Base-by-base conservation (phyloP, 2,797 vertebrate genomes). In the Loriculus beryllinus region DNA sequence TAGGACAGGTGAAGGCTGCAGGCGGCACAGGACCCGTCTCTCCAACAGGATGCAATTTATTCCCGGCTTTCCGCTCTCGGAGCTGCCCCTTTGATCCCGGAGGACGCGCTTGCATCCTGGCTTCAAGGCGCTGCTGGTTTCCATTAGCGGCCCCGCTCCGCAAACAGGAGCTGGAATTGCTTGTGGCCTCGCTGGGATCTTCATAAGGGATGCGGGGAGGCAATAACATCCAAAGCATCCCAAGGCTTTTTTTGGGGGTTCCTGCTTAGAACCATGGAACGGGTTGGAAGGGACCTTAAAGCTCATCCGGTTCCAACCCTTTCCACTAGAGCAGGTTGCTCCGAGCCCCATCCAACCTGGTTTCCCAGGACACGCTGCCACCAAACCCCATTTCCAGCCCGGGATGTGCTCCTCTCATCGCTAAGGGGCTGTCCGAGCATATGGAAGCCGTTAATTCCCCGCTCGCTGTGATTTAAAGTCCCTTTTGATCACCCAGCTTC, bases 31-130 rank as follows among this genome's bases (percentile, higher is more conserved):
- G 45, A 63, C 51, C 39, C 21, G 20, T 42, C 92, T 84, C 56
- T 77, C 37, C 5, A 20, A 35, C 78, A 87, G 92, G 87, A 95
- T 90, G 81, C 69, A 9, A 70, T 89, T 93, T 64, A 81, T 95
- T 86, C 68, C 69, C 37, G 3, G 83, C 72, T 95, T 91, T 95
- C 81, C 56, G 19, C 75, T 87, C 90, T 39, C 20, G 3, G 79
- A 86, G 92, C 93, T 5, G 42, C 78, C 12, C 19, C 85, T 97
- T 94, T 96, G 96, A 94, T 95, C 85, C 60, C 9, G 5, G 84
- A 92, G 92, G 94, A 93, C 83, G 2, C 1, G 33, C 47, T 52
- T 3, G 76, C 72, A 15, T 81, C 90, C 18, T 9, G 25, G 71
- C 85, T 91, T 0, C 68, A 42, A 92, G 94, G 87, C 94, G 54